Base-by-base conservation (phyloP, 35 echinoderm and acorn worm species). In the Amphiura filiformis region DNA sequence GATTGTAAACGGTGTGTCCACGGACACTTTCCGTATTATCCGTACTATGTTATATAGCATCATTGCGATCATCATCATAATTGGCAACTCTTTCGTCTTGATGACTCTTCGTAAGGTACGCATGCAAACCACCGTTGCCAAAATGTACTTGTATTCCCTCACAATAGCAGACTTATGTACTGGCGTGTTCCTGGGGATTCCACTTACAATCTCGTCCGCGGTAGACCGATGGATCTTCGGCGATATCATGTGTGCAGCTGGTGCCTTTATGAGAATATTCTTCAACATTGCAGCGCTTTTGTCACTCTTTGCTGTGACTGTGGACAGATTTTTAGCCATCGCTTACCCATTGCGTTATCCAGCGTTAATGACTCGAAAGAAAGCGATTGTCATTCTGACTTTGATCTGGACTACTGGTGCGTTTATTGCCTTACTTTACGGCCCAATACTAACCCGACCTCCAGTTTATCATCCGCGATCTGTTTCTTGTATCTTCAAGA, bases 321-420 rank as follows among this genome's bases (percentile, higher is more conserved):
- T 37, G 4, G 83, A 85, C 65, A 56, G 83, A 36, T 85, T 65
- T 36, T 18, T 85, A 32, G 83, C 83, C 26, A 85, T 85, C 28
- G 47, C 56, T 32, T 85, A 85, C 56, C 30, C 83, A 14, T 56
- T 85, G 32, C 83, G 56, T 35, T 85, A 85, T 36, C 83, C 83
- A 18, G 35, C 44, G 56, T 28, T 85, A 35, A 85, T 85, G 83
- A 75, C 83, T 64, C 13, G 32, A 18, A 85, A 36, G 22, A 64
- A 18, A 37, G 44, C 83, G 33, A 70, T 36, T 33, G 34, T 34
- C 56, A 70, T 65, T 13, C 0, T 85, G 15, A 23, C 57, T 32
- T 26, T 65, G 13, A 37, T 37, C 0, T 85, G 83, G 83, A 20
- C 1, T 37, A n/a, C 64, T 15, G 35, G 32, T 0, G 20, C 34